A percentile compares a stretch with the other conserved stretches of the same genome.
phyloP scores from a whole-genome alignment of 2,888 invertebrate genomes.

The Melolontha melolontha region DNA sequence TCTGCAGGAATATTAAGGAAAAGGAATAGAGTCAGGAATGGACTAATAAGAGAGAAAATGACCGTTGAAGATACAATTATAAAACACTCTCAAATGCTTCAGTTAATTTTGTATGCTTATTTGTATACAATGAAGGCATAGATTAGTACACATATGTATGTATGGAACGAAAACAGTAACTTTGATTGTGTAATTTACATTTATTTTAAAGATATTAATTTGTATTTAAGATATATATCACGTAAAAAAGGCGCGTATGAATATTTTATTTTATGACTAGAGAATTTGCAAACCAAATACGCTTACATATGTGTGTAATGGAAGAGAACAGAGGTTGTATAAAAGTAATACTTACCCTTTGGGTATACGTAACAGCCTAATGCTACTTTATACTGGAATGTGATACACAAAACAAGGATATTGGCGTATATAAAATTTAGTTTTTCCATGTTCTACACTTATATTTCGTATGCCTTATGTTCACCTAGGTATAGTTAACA shows the following conservation, averaged over 20 bases:
- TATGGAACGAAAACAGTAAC: no score
- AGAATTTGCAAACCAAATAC: not conserved
- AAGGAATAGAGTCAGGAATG: slow-evolving; percentile 13
- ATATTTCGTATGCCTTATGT: no score
- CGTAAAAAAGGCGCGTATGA: no score
- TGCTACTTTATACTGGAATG: slow-evolving; percentile 44
- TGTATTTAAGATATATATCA: no score
- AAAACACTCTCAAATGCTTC: slow-evolving; percentile 1
- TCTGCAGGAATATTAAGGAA: slow-evolving; percentile 15
- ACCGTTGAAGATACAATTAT: slow-evolving; percentile 11
- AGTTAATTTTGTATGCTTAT: not conserved
- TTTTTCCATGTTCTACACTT: slow-evolving; percentile 37
- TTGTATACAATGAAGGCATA: no score
- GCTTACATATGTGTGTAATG: not conserved
- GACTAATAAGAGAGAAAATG: slow-evolving; percentile 6
- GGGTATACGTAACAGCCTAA: slow-evolving; percentile 69
- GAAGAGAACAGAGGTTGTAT: not conserved
- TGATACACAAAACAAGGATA: slow-evolving; percentile 47
- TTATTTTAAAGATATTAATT: no score
- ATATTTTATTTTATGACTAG: no score
- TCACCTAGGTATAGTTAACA: no score
- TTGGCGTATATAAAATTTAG: slow-evolving; percentile 47
- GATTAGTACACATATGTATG: no score
- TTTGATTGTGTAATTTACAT: no score
- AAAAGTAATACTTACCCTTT: slow-evolving; percentile 64